Base-by-base conservation (phyloP, 2,797 vertebrate species). In the Taenioides sp. region DNA sequence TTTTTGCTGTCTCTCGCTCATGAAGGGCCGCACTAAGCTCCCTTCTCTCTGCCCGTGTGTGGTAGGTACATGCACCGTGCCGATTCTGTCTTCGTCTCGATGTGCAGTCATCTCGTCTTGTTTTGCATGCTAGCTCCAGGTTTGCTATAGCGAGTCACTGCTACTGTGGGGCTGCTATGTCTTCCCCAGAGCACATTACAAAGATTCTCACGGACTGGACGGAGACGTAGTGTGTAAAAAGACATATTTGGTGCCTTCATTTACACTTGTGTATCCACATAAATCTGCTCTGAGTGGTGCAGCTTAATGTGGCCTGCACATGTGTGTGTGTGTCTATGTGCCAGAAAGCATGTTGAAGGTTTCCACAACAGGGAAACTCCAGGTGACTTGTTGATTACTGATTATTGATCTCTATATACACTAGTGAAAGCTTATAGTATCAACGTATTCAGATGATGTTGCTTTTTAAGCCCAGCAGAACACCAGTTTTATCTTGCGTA, bases 31-130 rank as follows among this genome's bases (percentile, higher is more conserved):
- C 93, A 93, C 94, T 91, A 96, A 95, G 93, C 94, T 97, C 88
- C 94, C 95, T 93, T 95, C 95, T 84, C 94, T 97, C 93, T 97
- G 96, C 92, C 95, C 96, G 87, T 97, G 96, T 92, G 96, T 96
- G 96, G 96, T 97, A 97, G 91, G 96, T 96, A 93, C 82, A 91
- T 90, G 70, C 87, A 90, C 87, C 85, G 92, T 86, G 86, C 80
- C 63, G 83, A 84, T 78, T 70, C 68, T 85, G 76, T 91, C 87
- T 82, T 40, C 65, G 27, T 66, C 47, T 50, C 64, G 6, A n/a
- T 66, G 65, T 84, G 87, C 81, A 82, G 91, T 76, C 83, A 80
- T 86, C 87, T 62, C 31, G 31, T 62, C 25, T 59, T 81, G 83
- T 88, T 87, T 88, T 87, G 87, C 87, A 89, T 89, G 90, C 91